Base-by-base conservation (phyloP, 2,888 invertebrate genomes). In the Catotricha subobsoleta region DNA sequence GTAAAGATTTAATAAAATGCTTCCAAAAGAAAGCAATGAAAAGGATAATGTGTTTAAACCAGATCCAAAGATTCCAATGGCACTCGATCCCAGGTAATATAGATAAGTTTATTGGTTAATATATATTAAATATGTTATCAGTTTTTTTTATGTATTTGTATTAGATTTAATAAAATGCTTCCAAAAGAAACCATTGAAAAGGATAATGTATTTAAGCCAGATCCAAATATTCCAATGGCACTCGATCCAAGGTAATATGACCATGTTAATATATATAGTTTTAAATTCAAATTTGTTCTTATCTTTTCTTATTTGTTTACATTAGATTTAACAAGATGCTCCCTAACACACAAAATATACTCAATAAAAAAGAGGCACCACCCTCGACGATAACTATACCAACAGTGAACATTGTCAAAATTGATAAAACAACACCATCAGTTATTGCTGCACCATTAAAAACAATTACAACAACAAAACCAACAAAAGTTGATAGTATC, bases 241-340 rank as follows among this genome's bases (percentile, higher is more conserved):
- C 39, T 39, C 19, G 46, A 56, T 49, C 50, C 50, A 30, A 54
- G 51, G 50, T 49, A 43, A 38, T 6, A 41, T 8, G 15, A 31
- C 33, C n/a, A n/a, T n/a, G n/a, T n/a, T n/a, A n/a, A n/a, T n/a
- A n/a, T n/a, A n/a, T n/a, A n/a, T n/a, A n/a, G n/a, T n/a, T n/a
- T n/a, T n/a, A n/a, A n/a, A n/a, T n/a, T n/a, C n/a, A n/a, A n/a
- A n/a, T n/a, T n/a, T n/a, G n/a, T n/a, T n/a, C n/a, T n/a, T n/a
- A n/a, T n/a, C n/a, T n/a, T n/a, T n/a, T n/a, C n/a, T n/a, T n/a
- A n/a, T n/a, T n/a, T n/a, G n/a, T n/a, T 27, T 29, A 30, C 19
- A 27, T 41, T 41, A 57, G 60, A 44, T 56, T 54, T 39, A 57
- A 59, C 41, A 57, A 59, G 48, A 55, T 61, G 52, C 27, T 45